Conservation (phyloP, 2,113 vertebrate genomes). For the Recurvirostra avosetta region DNA sequence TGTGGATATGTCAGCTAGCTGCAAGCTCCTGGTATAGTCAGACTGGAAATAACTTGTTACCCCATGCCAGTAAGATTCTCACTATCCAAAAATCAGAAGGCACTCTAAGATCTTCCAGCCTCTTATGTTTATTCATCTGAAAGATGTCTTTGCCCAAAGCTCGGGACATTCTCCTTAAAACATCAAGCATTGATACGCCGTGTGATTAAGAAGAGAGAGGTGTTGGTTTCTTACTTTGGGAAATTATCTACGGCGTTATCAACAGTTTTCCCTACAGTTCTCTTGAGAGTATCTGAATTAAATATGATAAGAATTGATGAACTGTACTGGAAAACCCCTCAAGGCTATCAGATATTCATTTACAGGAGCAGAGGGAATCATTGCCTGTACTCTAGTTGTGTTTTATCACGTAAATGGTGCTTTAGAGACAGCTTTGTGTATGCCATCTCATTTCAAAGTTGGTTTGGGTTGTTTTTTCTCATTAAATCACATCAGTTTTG, state of each 20-base stretch:
- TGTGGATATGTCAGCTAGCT: not conserved
- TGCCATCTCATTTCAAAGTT: not conserved
- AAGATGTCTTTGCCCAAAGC: not conserved
- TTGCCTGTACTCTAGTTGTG: not conserved
- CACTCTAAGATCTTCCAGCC: not conserved
- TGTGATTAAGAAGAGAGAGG: not conserved
- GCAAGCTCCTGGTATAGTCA: not conserved
- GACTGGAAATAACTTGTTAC: not conserved
- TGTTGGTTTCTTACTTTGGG: not conserved
- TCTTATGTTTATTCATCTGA: not conserved
- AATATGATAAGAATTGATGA: conserved; percentile 41
- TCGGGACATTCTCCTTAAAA: not conserved
- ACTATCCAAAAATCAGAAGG: not conserved
- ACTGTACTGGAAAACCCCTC: not conserved
- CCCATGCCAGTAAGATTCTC: not conserved
- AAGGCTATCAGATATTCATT: not conserved
- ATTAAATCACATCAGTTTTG: not conserved
- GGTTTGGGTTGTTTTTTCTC: not conserved
- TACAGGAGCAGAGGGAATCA: not conserved
- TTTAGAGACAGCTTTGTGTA: not conserved
- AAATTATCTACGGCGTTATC: not conserved
- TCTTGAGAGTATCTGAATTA: conserved; percentile 19
- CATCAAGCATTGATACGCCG: not conserved
- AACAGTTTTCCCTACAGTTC: not conserved
- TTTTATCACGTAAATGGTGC: not conserved